Evolutionary conservation across 2,888 invertebrate species (phyloP).

Genomic region (Celastrina argiolus): DNA sequence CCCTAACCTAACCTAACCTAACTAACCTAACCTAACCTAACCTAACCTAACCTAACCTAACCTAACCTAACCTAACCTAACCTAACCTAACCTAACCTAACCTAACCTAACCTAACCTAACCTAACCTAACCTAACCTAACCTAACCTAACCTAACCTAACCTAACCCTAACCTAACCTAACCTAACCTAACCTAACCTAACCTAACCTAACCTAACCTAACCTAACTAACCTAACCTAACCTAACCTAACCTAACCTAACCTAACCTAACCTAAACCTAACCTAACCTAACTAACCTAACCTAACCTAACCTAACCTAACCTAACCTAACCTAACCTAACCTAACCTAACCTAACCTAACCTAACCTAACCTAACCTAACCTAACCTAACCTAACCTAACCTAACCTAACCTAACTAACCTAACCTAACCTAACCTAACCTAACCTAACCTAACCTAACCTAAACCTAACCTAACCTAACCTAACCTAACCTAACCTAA

Average conservation of each 20-base stretch:
- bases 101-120: slow-evolving; percentile 23
- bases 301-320: slow-evolving; percentile 29
- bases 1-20: slow-evolving; percentile 38
- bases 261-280: slow-evolving; percentile 30
- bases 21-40: slow-evolving; percentile 35
- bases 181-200: slow-evolving; percentile 30
- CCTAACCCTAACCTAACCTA: slow-evolving; percentile 29
- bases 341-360: no score
- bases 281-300: slow-evolving; percentile 29
- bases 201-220: slow-evolving; percentile 30
- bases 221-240: slow-evolving; percentile 26
- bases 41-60: slow-evolving; percentile 30
- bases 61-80: slow-evolving; percentile 30
- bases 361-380: slow-evolving; percentile 30
- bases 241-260: slow-evolving; percentile 29
- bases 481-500: no score
- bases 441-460: background rate
- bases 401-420: no score
- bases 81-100: slow-evolving; percentile 26
- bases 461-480: background rate
- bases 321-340: slow-evolving; percentile 29
- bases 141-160: slow-evolving; percentile 26
- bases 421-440: no score
- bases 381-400: background rate
- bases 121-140: slow-evolving; percentile 25